Evolutionary conservation across 1,140 invertebrate species (phyloP).

Genomic region (Andricus grossulariae): DNA sequence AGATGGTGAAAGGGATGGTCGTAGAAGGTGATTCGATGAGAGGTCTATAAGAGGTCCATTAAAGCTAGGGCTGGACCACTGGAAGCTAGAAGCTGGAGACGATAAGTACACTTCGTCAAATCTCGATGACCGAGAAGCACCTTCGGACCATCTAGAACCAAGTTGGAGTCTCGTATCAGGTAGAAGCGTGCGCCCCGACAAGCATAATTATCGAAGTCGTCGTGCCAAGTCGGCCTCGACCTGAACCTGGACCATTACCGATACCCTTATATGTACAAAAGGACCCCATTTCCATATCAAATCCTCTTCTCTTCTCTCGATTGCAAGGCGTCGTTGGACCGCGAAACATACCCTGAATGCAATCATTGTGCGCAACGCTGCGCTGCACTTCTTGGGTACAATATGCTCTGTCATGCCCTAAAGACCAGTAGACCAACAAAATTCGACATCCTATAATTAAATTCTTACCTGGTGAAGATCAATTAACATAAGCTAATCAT

Average conservation of each 20-base stretch:
- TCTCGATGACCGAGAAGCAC: conserved; percentile 43
- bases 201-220: conserved; percentile 54
- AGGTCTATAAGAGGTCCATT: background rate
- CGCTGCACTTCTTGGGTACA: background rate
- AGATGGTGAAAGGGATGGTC: too few species aligned
- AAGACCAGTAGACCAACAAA: too few species aligned
- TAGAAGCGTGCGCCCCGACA: conserved; percentile 28
- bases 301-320: conserved; percentile 32
- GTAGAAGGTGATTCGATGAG: too few species aligned
- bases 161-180: conserved; percentile 19
- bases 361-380: background rate
- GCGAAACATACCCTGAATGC: conserved; percentile 10
- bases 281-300: conserved; percentile 49
- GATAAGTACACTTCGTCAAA: conserved; percentile 32
- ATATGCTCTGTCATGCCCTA: background rate
- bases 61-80: background rate
- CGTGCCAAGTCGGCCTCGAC: conserved; percentile 34
- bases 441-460: too few species aligned
- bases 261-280: conserved; percentile 50
- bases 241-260: conserved; percentile 45
- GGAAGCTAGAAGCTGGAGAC: background rate
- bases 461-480: too few species aligned
- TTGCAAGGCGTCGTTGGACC: conserved; percentile 8
- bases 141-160: conserved; percentile 14
- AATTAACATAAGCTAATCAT: too few species aligned